Conservation (phyloP, 2,797 vertebrate species). For the Arctocebus calabarensis region DNA sequence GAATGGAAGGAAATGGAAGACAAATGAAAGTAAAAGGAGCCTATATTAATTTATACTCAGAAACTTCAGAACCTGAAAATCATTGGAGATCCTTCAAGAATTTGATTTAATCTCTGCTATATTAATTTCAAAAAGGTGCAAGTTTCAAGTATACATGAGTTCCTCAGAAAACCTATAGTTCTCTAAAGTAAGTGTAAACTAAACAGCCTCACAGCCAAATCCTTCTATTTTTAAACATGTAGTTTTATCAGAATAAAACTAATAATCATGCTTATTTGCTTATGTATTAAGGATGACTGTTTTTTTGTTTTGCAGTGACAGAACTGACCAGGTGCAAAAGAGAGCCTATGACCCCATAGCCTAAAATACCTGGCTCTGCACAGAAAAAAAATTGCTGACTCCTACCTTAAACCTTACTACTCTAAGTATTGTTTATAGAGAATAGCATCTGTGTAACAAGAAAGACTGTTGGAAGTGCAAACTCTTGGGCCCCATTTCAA, state of each 20-base stretch:
- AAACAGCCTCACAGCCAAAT: neutral
- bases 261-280: neutral
- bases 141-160: neutral
- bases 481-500: neutral
- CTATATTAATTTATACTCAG: neutral
- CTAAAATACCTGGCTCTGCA: constrained; percentile 34
- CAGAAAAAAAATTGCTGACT: neutral
- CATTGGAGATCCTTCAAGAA: neutral
- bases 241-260: neutral
- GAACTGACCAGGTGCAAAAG: neutral
- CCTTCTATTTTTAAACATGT: neutral
- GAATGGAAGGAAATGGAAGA: neutral
- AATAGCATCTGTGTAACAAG: neutral
- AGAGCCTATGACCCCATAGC: neutral
- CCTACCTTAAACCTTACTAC: neutral
- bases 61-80: neutral
- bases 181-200: neutral
- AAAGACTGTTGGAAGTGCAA: neutral
- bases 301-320: neutral
- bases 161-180: neutral
- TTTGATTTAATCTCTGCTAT: neutral
- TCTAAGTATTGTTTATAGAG: neutral
- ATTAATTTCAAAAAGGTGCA: neutral
- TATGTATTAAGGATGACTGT: neutral
- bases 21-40: neutral